phyloP scores from a whole-genome alignment of 2,888 invertebrate species.

The Caenorhabditis wallacei region DNA sequence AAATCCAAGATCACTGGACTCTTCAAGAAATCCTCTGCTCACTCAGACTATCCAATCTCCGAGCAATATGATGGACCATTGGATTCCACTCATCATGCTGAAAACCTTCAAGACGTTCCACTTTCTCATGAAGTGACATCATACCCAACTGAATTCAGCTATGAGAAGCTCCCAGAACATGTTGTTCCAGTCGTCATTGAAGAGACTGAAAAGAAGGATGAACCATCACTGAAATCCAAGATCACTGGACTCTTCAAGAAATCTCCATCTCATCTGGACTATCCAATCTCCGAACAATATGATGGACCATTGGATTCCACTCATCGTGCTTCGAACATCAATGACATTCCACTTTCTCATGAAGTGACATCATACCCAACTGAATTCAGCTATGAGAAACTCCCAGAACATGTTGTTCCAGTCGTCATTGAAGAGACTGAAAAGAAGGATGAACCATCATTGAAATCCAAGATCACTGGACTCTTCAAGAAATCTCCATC shows the following conservation, averaged over 20 bases:
- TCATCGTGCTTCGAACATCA: conserved; percentile 61
- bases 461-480: background rate
- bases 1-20: background rate
- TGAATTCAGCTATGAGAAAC: conserved; percentile 22
- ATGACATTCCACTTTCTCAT: conserved; percentile 46
- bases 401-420: conserved; percentile 26
- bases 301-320: conserved; percentile 49
- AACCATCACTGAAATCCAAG: background rate
- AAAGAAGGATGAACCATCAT: background rate
- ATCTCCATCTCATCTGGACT: background rate
- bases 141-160: background rate
- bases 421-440: background rate
- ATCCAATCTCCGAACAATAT: background rate
- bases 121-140: background rate
- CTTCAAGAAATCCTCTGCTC: background rate
- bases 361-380: conserved; percentile 32
- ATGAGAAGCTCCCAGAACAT: background rate
- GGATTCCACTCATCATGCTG: background rate
- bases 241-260: background rate
- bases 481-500: background rate
- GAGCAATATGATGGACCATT: background rate
- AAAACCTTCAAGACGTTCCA: background rate
- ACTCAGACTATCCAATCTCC: background rate
- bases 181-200: background rate
- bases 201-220: background rate